These are phyloP conservation scores for Eilema griseolum DNA, from an alignment of 2,888 invertebrate genomes.

Conservation along the genomic window DNA sequence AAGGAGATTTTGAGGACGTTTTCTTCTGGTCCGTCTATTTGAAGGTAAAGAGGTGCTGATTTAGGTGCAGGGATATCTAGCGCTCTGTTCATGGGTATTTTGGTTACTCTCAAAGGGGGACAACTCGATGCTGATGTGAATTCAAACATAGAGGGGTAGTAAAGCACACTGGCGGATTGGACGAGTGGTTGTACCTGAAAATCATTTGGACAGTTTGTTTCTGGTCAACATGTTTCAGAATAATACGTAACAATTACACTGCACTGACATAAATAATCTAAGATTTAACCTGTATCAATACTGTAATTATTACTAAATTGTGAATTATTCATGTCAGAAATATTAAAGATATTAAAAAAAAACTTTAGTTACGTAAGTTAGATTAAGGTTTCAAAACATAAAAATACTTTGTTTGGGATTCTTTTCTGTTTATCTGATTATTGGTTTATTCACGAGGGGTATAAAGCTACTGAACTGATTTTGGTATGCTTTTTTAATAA, in stretches of 20 bases:
- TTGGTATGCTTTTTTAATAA: no score
- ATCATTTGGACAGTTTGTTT: constrained; percentile 19
- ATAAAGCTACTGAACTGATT: no score
- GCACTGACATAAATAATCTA: neutral
- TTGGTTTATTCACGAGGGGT: no score
- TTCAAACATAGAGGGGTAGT: constrained; percentile 71
- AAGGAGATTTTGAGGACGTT: constrained; percentile 67
- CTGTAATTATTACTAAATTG: no score
- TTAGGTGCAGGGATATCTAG: constrained; percentile 70
- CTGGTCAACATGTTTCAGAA: neutral
- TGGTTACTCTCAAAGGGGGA: constrained; percentile 63
- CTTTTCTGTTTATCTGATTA: no score
- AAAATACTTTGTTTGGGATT: no score
- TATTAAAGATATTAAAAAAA: no score
- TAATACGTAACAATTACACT: neutral
- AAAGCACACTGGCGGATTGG: constrained; percentile 54
- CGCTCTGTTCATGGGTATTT: constrained; percentile 51
- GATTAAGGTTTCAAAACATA: no score
- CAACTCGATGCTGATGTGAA: constrained; percentile 67
- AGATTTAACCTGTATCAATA: no score
- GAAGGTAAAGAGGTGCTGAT: constrained; percentile 72
- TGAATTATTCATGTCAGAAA: no score
- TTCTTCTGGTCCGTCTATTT: constrained; percentile 73
- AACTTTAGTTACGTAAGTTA: no score
- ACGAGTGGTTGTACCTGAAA: constrained; percentile 61